These are phyloP conservation scores for Asbolus verrucosus DNA, from an alignment of 1,140 invertebrate genomes.

Conservation along the genomic window DNA sequence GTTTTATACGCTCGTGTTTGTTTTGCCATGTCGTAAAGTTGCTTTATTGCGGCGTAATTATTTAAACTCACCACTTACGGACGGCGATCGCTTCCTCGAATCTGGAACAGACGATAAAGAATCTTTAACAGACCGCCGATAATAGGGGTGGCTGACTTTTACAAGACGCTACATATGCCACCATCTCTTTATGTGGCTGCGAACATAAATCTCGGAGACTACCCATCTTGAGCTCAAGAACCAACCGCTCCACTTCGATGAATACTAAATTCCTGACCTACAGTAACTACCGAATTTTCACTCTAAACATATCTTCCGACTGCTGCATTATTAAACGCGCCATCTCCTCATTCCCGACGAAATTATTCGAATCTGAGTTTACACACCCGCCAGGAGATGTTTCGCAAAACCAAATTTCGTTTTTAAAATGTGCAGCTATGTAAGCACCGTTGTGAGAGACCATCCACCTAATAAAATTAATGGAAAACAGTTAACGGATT, in stretches of 20 bases:
- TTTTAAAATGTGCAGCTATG: too few relatives aligned
- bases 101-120: too few relatives aligned
- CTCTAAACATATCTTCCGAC: conserved; percentile 3
- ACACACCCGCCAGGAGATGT: too few relatives aligned
- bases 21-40: conserved; percentile 53
- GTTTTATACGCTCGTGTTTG: conserved; percentile 53
- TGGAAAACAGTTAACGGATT: too few relatives aligned
- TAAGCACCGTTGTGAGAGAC: too few relatives aligned
- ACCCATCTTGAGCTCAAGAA: too few relatives aligned
- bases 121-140: too few relatives aligned
- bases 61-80: conserved; percentile 45
- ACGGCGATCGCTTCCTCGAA: too few relatives aligned
- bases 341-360: conserved; percentile 7
- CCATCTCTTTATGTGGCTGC: conserved; percentile 8
- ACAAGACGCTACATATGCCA: too few relatives aligned
- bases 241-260: conserved; percentile 26
- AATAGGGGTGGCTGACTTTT: too few relatives aligned
- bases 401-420: conserved; percentile 1
- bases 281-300: conserved; percentile 34
- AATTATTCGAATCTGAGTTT: background rate
- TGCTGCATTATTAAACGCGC: conserved; percentile 15
- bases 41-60: conserved; percentile 53
- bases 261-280: conserved; percentile 37
- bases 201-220: conserved; percentile 7
- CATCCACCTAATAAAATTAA: too few relatives aligned